Conservation (phyloP, 2,888 invertebrate species). For the Vesta saturnalis region DNA sequence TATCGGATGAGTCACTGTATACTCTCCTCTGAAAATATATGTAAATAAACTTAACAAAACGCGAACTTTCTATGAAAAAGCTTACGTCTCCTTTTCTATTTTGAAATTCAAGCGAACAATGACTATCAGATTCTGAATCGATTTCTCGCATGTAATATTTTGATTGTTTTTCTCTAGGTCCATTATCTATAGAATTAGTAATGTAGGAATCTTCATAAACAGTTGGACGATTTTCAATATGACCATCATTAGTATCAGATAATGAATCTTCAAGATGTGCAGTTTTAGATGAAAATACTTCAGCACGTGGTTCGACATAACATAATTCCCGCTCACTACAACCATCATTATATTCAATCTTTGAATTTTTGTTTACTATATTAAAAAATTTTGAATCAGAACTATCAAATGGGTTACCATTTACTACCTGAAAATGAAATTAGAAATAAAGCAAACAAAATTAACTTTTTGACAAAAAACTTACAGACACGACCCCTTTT, state of each 20-base stretch:
- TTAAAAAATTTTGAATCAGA: slow-evolving; percentile 49
- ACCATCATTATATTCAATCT: slow-evolving; percentile 19
- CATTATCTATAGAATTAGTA: slow-evolving; percentile 40
- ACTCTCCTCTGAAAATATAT: slow-evolving; percentile 65
- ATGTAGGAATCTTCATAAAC: slow-evolving; percentile 83
- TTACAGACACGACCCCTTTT: slow-evolving; percentile 62
- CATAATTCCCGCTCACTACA: slow-evolving; percentile 50
- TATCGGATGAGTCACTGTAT: slow-evolving; percentile 64
- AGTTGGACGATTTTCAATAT: slow-evolving; percentile 89
- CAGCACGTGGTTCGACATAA: slow-evolving; percentile 7
- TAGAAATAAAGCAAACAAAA: background rate
- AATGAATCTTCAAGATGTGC: slow-evolving; percentile 51
- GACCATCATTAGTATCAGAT: slow-evolving; percentile 73
- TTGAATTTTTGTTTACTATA: slow-evolving; percentile 29
- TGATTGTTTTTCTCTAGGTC: slow-evolving; percentile 38
- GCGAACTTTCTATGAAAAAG: slow-evolving; percentile 44
- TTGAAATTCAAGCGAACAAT: slow-evolving; percentile 68
- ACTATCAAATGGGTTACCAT: slow-evolving; percentile 63
- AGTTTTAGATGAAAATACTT: slow-evolving; percentile 22
- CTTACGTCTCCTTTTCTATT: slow-evolving; percentile 63
- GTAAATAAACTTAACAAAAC: background rate
- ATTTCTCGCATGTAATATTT: slow-evolving; percentile 73
- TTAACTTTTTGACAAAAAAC: slow-evolving; percentile 50
- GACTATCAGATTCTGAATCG: slow-evolving; percentile 86
- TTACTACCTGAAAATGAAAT: slow-evolving; percentile 64